Conservation (phyloP, 2,797 vertebrate genomes). For the Sebastes baramenuke region DNA sequence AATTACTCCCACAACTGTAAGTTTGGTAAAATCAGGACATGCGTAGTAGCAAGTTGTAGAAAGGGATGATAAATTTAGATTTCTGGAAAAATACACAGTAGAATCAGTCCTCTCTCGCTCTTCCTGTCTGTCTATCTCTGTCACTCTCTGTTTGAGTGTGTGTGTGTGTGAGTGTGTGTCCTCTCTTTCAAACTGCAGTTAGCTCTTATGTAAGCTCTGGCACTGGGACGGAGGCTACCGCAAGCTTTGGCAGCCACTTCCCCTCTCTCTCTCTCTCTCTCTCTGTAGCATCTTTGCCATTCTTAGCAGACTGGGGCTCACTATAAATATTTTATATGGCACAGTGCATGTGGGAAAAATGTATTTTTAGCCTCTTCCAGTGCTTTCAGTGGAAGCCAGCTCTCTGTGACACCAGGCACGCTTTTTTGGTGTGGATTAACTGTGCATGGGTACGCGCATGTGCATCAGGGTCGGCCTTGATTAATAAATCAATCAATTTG, state of each 20-base stretch:
- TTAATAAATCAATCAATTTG: slow-evolving; percentile 33
- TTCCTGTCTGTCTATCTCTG: slow-evolving; percentile 1
- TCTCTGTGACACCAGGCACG: slow-evolving; percentile 34
- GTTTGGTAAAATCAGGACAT: slow-evolving; percentile 12
- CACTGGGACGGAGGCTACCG: slow-evolving; percentile 46
- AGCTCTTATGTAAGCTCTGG: slow-evolving; percentile 78
- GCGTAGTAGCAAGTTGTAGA: slow-evolving; percentile 1
- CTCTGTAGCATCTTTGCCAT: slow-evolving; percentile 70
- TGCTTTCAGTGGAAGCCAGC: slow-evolving; percentile 45
- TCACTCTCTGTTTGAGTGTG: slow-evolving; percentile 10
- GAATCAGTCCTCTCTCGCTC: background rate
- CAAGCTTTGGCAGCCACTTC: slow-evolving; percentile 50
- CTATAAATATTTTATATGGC: slow-evolving; percentile 88
- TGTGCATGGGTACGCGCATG: background rate
- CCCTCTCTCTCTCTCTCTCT: slow-evolving; percentile 12
- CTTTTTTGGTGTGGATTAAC: slow-evolving; percentile 37
- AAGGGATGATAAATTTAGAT: slow-evolving; percentile 40
- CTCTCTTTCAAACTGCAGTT: slow-evolving; percentile 61
- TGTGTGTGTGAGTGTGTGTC: slow-evolving; percentile 23
- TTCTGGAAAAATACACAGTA: background rate
- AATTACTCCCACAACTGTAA: slow-evolving; percentile 1
- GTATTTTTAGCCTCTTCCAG: slow-evolving; percentile 81
- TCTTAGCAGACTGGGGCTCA: slow-evolving; percentile 76
- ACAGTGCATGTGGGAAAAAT: slow-evolving; percentile 84
- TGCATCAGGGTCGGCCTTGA: slow-evolving; percentile 13